Base-by-base conservation (phyloP, 1,140 invertebrate genomes). In the Bombus confusus region DNA sequence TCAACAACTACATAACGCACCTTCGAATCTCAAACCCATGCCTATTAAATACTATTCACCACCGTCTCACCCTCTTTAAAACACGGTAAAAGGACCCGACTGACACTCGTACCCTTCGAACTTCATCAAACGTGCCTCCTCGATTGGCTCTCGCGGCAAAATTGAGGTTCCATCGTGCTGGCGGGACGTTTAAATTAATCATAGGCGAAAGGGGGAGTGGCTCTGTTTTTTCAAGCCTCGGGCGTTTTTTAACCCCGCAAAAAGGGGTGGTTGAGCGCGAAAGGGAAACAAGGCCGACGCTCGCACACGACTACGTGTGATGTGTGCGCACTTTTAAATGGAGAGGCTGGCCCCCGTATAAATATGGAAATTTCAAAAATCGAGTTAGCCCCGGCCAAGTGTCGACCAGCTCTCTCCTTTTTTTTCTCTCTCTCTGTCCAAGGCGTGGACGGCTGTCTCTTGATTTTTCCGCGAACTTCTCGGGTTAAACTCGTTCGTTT, bases 321-420 rank as follows among this genome's bases (percentile, higher is more conserved):
- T 37, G 28, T 31, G 79, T 72, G 68, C 75, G 37, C 47, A 80
- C 66, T 85, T 52, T 57, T 62, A 52, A 69, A 80, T 71, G 75
- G 76, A 82, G 52, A 68, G 78, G 37, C 47, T 81, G 64, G 87
- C 68, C 41, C 66, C 57, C 75, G 88, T 87, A 89, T 89, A 89
- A 89, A 89, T 89, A 89, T 89, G 88, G 88, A 89, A 88, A 89
- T 89, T 89, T 89, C 83, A 83, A 83, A 89, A 89, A 89, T 89
- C 83, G 88, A 89, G 88, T 89, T 89, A 88, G 87, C 79, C 41
- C 71, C 52, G 37, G 59, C 78, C 52, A 81, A 88, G 87, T 85
- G 86, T 88, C 86, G 85, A 75, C 74, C 74, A 79, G 83, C 79
- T 89, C 75, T 88, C 73, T 85, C 43, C 47, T 43, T 5, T 25